Percentiles rank a stretch among this genome's conserved stretches.
Evolutionary conservation across 2,113 vertebrate genomes (phyloP).

Genomic region (Paedocypris sp.): DNA sequence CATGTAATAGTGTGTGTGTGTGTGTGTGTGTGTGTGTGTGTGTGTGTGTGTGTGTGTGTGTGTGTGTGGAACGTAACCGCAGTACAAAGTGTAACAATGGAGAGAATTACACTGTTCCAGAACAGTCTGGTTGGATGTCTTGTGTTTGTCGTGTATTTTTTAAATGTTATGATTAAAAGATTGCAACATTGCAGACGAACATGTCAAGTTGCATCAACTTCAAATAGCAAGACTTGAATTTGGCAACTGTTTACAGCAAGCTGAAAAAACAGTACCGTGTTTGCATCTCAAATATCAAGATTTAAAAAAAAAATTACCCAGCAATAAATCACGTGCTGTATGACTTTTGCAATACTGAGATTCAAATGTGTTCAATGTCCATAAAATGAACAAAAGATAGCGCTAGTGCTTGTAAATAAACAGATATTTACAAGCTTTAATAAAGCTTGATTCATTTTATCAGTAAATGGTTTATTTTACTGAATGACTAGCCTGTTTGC

Average conservation of each 20-base stretch:
- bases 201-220: conserved; percentile 48
- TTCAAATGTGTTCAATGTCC: no score
- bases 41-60: no score
- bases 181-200: conserved; percentile 31
- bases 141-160: conserved; percentile 22
- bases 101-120: not conserved
- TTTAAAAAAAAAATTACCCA: not conserved
- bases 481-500: conserved; percentile 53
- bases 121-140: conserved; percentile 17
- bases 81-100: no score
- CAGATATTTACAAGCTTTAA: not conserved
- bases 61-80: no score
- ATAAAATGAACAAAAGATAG: no score
- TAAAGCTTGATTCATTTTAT: conserved; percentile 43
- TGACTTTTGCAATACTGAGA: no score
- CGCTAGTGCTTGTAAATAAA: no score
- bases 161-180: conserved; percentile 39
- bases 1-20: no score
- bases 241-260: conserved; percentile 20
- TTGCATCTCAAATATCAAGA: not conserved
- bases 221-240: conserved; percentile 31
- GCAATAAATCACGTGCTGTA: no score
- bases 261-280: conserved; percentile 27
- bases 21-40: no score
- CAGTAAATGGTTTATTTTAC: conserved; percentile 45